Base-by-base conservation (phyloP, 2,797 vertebrate genomes). In the Coregonus ussuriensis region DNA sequence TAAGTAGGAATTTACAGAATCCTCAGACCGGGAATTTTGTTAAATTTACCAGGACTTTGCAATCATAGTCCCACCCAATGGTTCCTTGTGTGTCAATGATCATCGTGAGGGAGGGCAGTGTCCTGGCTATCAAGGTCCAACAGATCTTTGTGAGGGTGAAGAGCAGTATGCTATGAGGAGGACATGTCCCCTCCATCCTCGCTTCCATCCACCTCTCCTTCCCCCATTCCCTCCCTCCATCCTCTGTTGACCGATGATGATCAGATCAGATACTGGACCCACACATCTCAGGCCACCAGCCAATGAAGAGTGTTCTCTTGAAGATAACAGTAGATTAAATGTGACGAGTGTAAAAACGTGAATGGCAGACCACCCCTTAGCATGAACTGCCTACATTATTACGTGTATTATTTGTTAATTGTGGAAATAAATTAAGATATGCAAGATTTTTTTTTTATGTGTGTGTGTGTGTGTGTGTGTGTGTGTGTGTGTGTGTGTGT, bases 101-200 rank as follows among this genome's bases (percentile, higher is more conserved):
- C n/a, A 94, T 97, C 16, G 13, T 97, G 67, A 88, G 96, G 79
- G 96, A 97, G 89, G 96, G 96, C 51, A 97, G 96, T 81, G 90
- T 97, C 4, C 95, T 96, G 18, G 93, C 94, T 5, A 80, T 82
- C 14, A 95, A 94, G 78, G 94, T 97, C 77, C 85, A 74, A 74
- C 94, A 96, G 88, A 93, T 97, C 73, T 97, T 96, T 83, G 94
- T 97, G 31, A 90, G 84, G 7, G 92, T 95, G 67, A 96, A 96
- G 93, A 94, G 66, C 84, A 83, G 77, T 21, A 74, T 91, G 92
- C 37, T 90, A 72, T 93, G 82, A 93, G 65, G 65, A 68, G 66
- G 41, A 37, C 3, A 1, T 51, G 6, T 33, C 14, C 63, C 9
- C 29, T 66, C 29, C 29, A 29, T 63, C 11, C 33, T 18, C 33